Base-by-base conservation (phyloP, 2,797 vertebrate species). In the Anguilla anguilla region DNA sequence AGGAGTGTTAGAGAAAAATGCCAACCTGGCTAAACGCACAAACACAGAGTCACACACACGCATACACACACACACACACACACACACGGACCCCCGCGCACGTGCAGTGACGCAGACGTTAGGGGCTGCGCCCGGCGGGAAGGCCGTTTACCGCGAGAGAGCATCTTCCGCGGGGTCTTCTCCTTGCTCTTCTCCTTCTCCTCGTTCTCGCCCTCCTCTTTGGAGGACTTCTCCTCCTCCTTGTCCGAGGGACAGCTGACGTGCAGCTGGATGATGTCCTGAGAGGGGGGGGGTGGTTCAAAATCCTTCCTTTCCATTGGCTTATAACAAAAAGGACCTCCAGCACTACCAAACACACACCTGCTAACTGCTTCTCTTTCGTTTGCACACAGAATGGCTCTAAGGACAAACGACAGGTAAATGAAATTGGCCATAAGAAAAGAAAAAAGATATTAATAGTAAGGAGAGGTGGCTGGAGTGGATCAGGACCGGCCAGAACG, bases 211-310 rank as follows among this genome's bases (percentile, higher is more conserved):
- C 96, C 96, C 87, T 97, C 98, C 86, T 99, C 98, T 91, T 98
- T 99, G 0, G 93, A 96, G 67, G 97, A 97, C 89, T 98, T 99
- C 92, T 99, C 98, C 90, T 99, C 98, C 88, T 99, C 98, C 92
- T 99, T 99, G 95, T 99, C 98, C 64, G 98, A 99, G 15, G 98
- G 98, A 93, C 98, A 99, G 95, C 98, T 99, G 93, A 99, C 97
- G 85, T 99, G 98, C 92, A 99, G 95, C 83, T 99, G 98, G 91
- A 99, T 99, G 92, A 99, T 97, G 93, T 99, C 98, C 98, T 99
- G 91, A 79, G 87, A 35, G 28, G 2, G 10, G 6, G 28, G 17
- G 61, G 5, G n/a, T n/a, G 3, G 25, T 25, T 25, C 28, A n/a
- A n/a, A 39, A 39, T 39, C 39, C 22, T 17, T 28, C 9, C 11